These are phyloP conservation scores for Pemphredon lugubris DNA, from an alignment of 2,888 invertebrate genomes.

Conservation along the genomic window DNA sequence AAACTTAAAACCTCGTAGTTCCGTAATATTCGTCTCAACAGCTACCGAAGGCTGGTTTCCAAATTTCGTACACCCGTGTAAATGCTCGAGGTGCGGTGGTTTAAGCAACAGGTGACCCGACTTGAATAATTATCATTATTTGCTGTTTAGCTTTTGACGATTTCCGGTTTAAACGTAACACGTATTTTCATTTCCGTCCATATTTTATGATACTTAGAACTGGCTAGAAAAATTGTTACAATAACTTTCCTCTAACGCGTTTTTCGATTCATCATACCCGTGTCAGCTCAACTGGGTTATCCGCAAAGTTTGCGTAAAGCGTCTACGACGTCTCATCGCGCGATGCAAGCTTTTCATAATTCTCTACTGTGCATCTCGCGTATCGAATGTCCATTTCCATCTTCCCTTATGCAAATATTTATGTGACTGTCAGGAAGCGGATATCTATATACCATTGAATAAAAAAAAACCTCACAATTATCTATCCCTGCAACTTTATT, in stretches of 20 bases:
- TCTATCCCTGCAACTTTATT: too few species aligned
- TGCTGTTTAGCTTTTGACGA: neutral
- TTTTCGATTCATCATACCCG: neutral
- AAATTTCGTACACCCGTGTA: conserved; percentile 18
- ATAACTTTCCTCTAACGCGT: too few species aligned
- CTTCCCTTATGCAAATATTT: conserved; percentile 28
- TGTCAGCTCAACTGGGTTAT: neutral
- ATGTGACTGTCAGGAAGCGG: neutral
- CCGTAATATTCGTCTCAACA: too few species aligned
- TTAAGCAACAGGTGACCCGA: conserved; percentile 44
- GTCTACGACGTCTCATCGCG: neutral
- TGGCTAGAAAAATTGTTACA: too few species aligned
- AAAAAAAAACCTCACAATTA: too few species aligned
- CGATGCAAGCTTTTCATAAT: neutral
- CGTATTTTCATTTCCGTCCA: too few species aligned
- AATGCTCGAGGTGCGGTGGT: neutral
- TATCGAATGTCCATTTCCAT: conserved; percentile 18
- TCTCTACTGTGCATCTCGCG: conserved; percentile 24
- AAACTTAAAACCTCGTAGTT: too few species aligned
- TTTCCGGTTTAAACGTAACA: too few species aligned
- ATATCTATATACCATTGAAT: too few species aligned
- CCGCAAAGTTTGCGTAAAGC: conserved; percentile 1
- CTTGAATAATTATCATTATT: conserved; percentile 2
- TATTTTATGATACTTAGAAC: too few species aligned
- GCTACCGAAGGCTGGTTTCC: neutral